phyloP scores from a whole-genome alignment of 2,888 invertebrate genomes.

The Sturmia bella region DNA sequence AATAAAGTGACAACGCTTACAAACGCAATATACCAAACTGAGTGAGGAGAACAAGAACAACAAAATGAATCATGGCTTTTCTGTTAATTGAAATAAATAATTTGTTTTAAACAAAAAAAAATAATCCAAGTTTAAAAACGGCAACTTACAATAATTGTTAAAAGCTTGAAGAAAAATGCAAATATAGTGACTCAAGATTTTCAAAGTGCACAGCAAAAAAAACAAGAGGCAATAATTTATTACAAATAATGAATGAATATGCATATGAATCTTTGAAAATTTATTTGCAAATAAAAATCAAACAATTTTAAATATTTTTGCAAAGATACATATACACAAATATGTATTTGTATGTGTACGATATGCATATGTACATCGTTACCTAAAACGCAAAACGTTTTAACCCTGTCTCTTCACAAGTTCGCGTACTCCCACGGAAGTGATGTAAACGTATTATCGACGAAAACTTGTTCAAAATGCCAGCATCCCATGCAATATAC shows the following conservation, averaged over 20 bases:
- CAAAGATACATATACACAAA: too few species aligned
- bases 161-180: conserved; percentile 26
- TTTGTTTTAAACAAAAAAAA: conserved; percentile 42
- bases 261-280: not conserved
- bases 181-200: conserved; percentile 34
- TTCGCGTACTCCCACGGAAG: too few species aligned
- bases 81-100: conserved; percentile 47
- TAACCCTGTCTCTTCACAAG: too few species aligned
- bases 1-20: conserved; percentile 53
- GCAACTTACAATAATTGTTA: not conserved
- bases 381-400: too few species aligned
- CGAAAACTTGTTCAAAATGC: too few species aligned
- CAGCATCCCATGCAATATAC: too few species aligned
- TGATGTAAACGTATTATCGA: too few species aligned
- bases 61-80: conserved; percentile 53
- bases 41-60: conserved; percentile 11
- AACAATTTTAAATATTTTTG: too few species aligned
- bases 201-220: not conserved
- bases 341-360: too few species aligned
- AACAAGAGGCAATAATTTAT: conserved; percentile 1
- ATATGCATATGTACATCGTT: too few species aligned
- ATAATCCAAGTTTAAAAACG: conserved; percentile 10
- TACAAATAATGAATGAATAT: not conserved
- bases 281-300: not conserved
- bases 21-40: conserved; percentile 33